Evolutionary conservation across 2,113 vertebrate genomes (phyloP).

Genomic region (Coptodon bakossiorum): DNA sequence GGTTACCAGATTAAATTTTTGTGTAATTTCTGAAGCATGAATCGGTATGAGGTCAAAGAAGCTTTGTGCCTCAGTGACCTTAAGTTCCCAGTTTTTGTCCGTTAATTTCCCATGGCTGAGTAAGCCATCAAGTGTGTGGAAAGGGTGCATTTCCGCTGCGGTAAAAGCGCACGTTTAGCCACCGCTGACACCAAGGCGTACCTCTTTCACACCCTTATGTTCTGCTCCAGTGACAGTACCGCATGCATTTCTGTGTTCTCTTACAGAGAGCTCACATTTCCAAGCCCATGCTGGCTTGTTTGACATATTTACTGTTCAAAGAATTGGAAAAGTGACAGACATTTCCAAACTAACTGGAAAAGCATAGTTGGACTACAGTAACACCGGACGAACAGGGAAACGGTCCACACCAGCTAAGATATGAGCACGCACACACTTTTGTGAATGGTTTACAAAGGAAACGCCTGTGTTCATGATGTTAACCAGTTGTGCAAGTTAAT

Average conservation of each 20-base stretch:
- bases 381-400: neutral
- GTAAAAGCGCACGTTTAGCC: conserved; percentile 1
- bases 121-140: conserved; percentile 17
- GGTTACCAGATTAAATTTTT: neutral
- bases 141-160: conserved; percentile 15
- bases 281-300: neutral
- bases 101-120: neutral
- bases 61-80: neutral
- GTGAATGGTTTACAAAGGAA: neutral
- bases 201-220: conserved; percentile 30
- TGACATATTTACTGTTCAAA: neutral
- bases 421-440: neutral
- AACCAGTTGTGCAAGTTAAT: conserved; percentile 28
- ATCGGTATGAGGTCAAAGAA: neutral
- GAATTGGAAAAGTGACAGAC: neutral
- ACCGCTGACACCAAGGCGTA: neutral
- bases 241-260: conserved; percentile 14
- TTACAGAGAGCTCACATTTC: conserved; percentile 24
- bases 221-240: conserved; percentile 22
- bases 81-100: neutral
- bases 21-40: neutral
- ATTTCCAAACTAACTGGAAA: conserved; percentile 27
- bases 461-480: neutral
- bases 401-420: neutral
- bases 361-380: neutral